A percentile compares a stretch with the other conserved stretches of the same genome.
Conservation (phyloP, 2,797 vertebrate genomes). For the Hyperoplus lanceolatus region DNA sequence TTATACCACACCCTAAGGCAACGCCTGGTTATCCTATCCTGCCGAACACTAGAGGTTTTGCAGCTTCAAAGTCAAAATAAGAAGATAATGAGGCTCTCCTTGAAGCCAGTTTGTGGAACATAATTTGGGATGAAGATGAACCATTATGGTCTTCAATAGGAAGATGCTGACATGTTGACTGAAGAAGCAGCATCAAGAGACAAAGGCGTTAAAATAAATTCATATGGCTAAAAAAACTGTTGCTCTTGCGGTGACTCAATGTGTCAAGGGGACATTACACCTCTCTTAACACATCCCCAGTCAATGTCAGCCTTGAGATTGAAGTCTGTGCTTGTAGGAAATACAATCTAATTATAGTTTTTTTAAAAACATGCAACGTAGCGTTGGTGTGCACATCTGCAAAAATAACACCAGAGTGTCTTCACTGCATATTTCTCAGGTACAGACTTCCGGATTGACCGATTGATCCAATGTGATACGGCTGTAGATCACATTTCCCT, state of each 20-base stretch:
- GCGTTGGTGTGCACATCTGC: neutral
- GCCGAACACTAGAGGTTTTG: no score
- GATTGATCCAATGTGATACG: no score
- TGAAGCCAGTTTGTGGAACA: neutral
- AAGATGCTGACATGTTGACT: neutral
- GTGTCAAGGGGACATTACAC: neutral
- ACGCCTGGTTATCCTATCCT: neutral
- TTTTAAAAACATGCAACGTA: neutral
- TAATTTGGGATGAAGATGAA: neutral
- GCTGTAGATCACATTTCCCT: slow-evolving; percentile 36
- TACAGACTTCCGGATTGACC: no score
- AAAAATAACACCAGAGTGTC: neutral
- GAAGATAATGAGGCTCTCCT: neutral
- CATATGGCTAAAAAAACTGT: neutral
- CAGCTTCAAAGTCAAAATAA: no score
- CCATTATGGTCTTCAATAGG: neutral
- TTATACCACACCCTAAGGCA: neutral
- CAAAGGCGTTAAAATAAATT: neutral
- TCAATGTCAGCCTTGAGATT: neutral
- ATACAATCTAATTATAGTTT: neutral
- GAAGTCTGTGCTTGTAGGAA: neutral
- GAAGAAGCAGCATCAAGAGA: neutral
- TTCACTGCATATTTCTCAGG: neutral
- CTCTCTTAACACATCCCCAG: neutral
- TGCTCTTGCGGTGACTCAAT: neutral